These are phyloP conservation scores for Leptinotarsa texana DNA, from an alignment of 1,140 invertebrate genomes.

Conservation along the genomic window DNA sequence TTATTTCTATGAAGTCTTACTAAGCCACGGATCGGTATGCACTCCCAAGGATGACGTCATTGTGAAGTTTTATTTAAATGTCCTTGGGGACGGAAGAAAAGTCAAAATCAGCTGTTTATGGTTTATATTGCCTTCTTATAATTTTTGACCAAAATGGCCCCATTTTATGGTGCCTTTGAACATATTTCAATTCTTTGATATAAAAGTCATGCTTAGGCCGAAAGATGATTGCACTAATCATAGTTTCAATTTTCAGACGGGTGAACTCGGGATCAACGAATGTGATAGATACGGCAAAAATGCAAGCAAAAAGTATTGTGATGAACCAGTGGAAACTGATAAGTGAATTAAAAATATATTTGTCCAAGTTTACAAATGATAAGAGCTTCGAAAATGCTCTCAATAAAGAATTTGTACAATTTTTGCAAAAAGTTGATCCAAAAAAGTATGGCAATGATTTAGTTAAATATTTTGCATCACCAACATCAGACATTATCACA, in stretches of 20 bases:
- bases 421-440: slow-evolving; percentile 58
- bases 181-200: too few species aligned
- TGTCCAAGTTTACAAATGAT: slow-evolving; percentile 58
- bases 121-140: too few species aligned
- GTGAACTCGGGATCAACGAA: slow-evolving; percentile 45
- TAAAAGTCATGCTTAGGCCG: too few species aligned
- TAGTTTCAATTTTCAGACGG: slow-evolving; percentile 10
- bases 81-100: too few species aligned
- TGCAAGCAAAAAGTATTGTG: slow-evolving; percentile 55
- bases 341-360: slow-evolving; percentile 57
- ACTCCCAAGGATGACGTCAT: too few species aligned
- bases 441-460: slow-evolving; percentile 50
- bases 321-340: slow-evolving; percentile 60
- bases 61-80: too few species aligned
- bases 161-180: too few species aligned
- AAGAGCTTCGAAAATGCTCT: slow-evolving; percentile 57
- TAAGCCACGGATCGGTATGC: too few species aligned
- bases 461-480: slow-evolving; percentile 41
- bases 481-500: slow-evolving; percentile 14
- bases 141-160: too few species aligned
- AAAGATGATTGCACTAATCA: background rate
- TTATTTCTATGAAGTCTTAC: too few species aligned
- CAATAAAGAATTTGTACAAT: slow-evolving; percentile 60
- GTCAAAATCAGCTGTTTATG: too few species aligned
- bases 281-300: slow-evolving; percentile 43